These are phyloP conservation scores for Solea senegalensis DNA, from an alignment of 2,113 vertebrate genomes.

Conservation along the genomic window DNA sequence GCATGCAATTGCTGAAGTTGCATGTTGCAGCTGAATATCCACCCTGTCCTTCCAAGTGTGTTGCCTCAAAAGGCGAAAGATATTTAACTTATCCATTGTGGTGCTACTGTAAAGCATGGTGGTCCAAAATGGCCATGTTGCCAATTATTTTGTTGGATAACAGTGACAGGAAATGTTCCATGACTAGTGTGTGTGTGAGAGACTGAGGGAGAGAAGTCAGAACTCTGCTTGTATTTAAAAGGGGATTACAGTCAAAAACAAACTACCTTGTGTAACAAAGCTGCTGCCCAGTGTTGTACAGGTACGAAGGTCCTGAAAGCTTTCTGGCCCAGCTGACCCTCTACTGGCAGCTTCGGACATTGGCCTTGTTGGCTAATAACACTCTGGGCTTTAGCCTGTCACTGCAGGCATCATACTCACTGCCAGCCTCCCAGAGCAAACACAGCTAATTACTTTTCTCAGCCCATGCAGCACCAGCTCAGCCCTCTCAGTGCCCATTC, in stretches of 20 bases:
- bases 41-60: no score
- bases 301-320: constrained; percentile 43
- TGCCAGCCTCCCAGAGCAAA: constrained; percentile 83
- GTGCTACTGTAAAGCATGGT: no score
- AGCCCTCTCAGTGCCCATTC: constrained; percentile 83
- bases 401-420: constrained; percentile 75
- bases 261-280: constrained; percentile 55
- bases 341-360: constrained; percentile 72
- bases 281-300: constrained; percentile 44
- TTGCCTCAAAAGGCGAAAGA: no score
- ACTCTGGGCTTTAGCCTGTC: constrained; percentile 77
- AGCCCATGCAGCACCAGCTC: constrained; percentile 77
- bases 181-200: not conserved
- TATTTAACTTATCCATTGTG: no score
- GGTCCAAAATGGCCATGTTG: no score
- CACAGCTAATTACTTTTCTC: constrained; percentile 86
- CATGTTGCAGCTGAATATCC: no score
- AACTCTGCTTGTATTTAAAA: constrained; percentile 37
- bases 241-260: constrained; percentile 69
- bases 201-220: constrained; percentile 16
- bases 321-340: constrained; percentile 48
- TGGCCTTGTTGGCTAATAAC: constrained; percentile 79
- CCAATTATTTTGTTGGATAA: no score
- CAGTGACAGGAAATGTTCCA: no score
- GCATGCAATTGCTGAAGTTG: no score